Evolutionary conservation across 2,113 vertebrate species (phyloP).

Genomic region (Corapipo altera): DNA sequence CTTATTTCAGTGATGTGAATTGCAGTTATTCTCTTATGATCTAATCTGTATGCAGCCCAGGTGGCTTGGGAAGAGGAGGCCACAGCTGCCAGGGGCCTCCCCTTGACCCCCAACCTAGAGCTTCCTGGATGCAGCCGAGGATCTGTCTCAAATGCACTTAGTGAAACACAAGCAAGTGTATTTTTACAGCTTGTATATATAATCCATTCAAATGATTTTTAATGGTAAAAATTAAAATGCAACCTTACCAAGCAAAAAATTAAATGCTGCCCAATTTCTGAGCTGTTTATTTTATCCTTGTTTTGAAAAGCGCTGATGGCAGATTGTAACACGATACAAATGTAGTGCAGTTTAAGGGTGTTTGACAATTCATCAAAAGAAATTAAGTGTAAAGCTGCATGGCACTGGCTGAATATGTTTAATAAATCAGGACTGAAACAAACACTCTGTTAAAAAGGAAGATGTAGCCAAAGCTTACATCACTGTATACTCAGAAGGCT

Average conservation of each 20-base stretch:
- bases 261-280: not conserved
- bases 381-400: constrained; percentile 37
- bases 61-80: not conserved
- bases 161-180: not conserved
- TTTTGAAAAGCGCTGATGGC: constrained; percentile 30
- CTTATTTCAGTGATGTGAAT: not conserved
- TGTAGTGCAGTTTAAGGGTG: not conserved
- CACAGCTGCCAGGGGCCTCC: not conserved
- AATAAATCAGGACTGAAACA: constrained; percentile 51
- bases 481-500: not conserved
- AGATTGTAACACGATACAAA: not conserved
- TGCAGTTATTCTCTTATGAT: not conserved
- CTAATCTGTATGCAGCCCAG: not conserved
- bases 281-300: not conserved
- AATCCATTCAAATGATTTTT: not conserved
- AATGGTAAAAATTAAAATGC: constrained; percentile 21
- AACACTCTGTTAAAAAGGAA: not conserved
- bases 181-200: not conserved
- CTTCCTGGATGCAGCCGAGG: not conserved
- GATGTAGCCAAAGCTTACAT: constrained; percentile 35
- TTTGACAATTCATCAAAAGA: constrained; percentile 37
- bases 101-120: accelerated
- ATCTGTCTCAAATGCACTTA: not conserved
- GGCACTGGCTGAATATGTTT: constrained; percentile 23
- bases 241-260: constrained; percentile 20